A percentile compares a stretch with the other conserved stretches of the same genome.
Evolutionary conservation across 2,113 vertebrate genomes (phyloP).

Genomic region (Urocynchramus pylzowi): DNA sequence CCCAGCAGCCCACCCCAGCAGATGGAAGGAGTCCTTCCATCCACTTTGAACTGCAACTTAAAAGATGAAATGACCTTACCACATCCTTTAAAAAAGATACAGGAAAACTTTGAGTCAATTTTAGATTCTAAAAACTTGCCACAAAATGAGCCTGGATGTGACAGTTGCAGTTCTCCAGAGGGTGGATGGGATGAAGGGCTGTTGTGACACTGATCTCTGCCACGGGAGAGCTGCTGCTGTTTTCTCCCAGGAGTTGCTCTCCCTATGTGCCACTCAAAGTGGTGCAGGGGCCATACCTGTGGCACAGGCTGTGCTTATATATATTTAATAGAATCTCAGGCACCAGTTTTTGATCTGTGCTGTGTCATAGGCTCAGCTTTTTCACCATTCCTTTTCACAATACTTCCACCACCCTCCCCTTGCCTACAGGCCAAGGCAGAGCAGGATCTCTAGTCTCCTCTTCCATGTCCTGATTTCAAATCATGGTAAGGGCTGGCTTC

Average conservation of each 20-base stretch:
- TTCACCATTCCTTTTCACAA: background rate
- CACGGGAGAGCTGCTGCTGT: background rate
- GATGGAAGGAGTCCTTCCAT: background rate
- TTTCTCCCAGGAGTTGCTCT: background rate
- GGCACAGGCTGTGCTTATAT: background rate
- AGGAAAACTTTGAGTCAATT: background rate
- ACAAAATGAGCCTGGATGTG: background rate
- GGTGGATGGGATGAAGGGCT: background rate
- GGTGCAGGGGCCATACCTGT: background rate
- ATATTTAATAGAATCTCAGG: background rate
- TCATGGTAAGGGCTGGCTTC: background rate
- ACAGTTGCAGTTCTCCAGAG: background rate
- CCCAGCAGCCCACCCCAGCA: background rate
- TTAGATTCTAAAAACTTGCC: background rate
- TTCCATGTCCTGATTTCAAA: background rate
- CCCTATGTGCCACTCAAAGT: fast-evolving
- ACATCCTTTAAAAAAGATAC: background rate
- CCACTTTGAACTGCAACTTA: background rate
- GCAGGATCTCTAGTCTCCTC: background rate
- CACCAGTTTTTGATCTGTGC: background rate
- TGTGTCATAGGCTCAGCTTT: background rate
- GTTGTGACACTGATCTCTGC: background rate
- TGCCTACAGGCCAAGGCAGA: background rate
- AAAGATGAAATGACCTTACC: background rate
- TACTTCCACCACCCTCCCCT: background rate